phyloP scores from a whole-genome alignment of 1,140 invertebrate species.

The Drosophila nikananu region DNA sequence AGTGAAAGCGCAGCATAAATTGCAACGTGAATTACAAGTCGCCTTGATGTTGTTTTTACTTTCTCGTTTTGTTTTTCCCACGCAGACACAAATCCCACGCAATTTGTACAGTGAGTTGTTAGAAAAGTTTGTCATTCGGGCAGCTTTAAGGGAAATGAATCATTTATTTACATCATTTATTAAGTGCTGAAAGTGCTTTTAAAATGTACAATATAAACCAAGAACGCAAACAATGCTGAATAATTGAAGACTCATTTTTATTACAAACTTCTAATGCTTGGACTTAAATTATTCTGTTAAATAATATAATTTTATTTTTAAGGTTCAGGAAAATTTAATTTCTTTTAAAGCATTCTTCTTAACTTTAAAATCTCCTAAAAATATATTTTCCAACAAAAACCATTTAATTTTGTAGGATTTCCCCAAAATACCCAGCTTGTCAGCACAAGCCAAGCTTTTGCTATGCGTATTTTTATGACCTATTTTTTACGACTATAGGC shows the following conservation, averaged over 20 bases:
- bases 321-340: not conserved
- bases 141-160: not conserved
- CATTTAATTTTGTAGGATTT: not conserved
- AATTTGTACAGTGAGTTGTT: constrained; percentile 27
- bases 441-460: not conserved
- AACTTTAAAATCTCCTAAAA: not conserved
- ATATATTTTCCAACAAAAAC: not conserved
- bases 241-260: not conserved
- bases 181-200: constrained; percentile 6
- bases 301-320: not conserved
- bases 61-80: constrained; percentile 1
- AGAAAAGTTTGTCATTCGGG: not conserved
- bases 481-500: constrained; percentile 2
- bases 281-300: not conserved
- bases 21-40: constrained; percentile 77
- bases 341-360: not conserved
- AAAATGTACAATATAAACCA: not conserved
- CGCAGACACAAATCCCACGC: constrained; percentile 13
- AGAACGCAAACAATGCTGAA: not conserved
- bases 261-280: not conserved
- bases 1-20: constrained; percentile 73
- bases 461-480: not conserved
- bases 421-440: not conserved
- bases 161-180: constrained; percentile 12
- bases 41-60: constrained; percentile 27